A percentile compares a stretch with the other conserved stretches of the same genome.
Evolutionary conservation across 2,888 invertebrate genomes (phyloP).

Genomic region (Salpingus planirostris): DNA sequence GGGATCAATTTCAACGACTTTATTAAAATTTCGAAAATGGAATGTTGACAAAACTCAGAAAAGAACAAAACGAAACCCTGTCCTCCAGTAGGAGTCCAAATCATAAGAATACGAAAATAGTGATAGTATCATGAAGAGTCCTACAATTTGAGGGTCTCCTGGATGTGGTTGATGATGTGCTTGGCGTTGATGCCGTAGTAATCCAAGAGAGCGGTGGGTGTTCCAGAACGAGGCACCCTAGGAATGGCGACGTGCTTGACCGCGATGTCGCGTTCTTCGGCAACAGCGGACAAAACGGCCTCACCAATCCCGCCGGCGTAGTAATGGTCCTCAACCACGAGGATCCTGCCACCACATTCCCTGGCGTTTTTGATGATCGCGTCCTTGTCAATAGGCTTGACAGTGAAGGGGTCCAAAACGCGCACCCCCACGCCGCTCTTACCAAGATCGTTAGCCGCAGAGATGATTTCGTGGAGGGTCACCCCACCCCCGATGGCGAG

Average conservation of each 20-base stretch:
- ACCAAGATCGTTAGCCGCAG: slow-evolving; percentile 69
- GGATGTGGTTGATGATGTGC: slow-evolving; percentile 59
- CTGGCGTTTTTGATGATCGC: slow-evolving; percentile 68
- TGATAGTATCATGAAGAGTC: slow-evolving; percentile 4
- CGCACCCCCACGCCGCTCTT: slow-evolving; percentile 65
- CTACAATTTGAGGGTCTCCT: slow-evolving; percentile 48
- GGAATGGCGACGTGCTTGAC: slow-evolving; percentile 74
- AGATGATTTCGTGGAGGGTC: slow-evolving; percentile 83
- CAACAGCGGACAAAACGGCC: slow-evolving; percentile 78
- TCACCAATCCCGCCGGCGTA: slow-evolving; percentile 94
- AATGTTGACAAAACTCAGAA: too few species aligned
- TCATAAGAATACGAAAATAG: too few species aligned
- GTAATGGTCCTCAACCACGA: slow-evolving; percentile 98
- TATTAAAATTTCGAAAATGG: too few species aligned
- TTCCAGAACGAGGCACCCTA: slow-evolving; percentile 87
- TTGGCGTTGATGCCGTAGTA: slow-evolving; percentile 81
- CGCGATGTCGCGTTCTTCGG: slow-evolving; percentile 58
- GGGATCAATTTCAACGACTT: too few species aligned
- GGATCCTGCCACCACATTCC: slow-evolving; percentile 68
- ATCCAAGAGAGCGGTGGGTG: slow-evolving; percentile 76
- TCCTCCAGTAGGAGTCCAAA: too few species aligned
- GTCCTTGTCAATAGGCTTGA: slow-evolving; percentile 86
- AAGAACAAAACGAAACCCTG: too few species aligned
- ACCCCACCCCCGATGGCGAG: slow-evolving; percentile 89
- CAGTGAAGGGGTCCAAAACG: slow-evolving; percentile 90